phyloP scores from a whole-genome alignment of 2,797 vertebrate genomes.

The Enteromius trimaculatus region DNA sequence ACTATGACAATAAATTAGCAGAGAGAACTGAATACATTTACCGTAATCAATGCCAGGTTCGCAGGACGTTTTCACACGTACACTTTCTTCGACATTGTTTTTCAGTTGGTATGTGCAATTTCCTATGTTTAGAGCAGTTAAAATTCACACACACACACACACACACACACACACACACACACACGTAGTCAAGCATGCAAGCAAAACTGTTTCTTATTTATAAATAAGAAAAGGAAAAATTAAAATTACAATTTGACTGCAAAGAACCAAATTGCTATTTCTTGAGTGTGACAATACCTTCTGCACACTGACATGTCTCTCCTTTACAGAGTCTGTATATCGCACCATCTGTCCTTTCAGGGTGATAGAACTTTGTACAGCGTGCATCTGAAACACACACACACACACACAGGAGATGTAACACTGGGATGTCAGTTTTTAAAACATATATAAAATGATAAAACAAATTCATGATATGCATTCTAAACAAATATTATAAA shows the following conservation, averaged over 20 bases:
- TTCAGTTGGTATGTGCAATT: slow-evolving; percentile 54
- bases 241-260: no score
- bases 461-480: background rate
- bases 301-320: slow-evolving; percentile 45
- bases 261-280: no score
- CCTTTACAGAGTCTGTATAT: slow-evolving; percentile 33
- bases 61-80: slow-evolving; percentile 4
- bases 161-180: no score
- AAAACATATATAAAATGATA: no score
- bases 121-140: slow-evolving; percentile 29
- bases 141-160: no score
- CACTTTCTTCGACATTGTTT: background rate
- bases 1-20: background rate
- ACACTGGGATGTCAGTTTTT: no score
- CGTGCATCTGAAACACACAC: background rate
- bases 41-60: slow-evolving; percentile 56
- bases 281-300: slow-evolving; percentile 27
- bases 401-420: no score
- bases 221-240: no score
- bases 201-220: no score
- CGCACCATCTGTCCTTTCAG: slow-evolving; percentile 18
- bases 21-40: slow-evolving; percentile 14
- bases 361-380: slow-evolving; percentile 55
- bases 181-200: no score
- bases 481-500: background rate